Conservation (phyloP, 2,113 vertebrate genomes). For the Seriola rivoliana region DNA sequence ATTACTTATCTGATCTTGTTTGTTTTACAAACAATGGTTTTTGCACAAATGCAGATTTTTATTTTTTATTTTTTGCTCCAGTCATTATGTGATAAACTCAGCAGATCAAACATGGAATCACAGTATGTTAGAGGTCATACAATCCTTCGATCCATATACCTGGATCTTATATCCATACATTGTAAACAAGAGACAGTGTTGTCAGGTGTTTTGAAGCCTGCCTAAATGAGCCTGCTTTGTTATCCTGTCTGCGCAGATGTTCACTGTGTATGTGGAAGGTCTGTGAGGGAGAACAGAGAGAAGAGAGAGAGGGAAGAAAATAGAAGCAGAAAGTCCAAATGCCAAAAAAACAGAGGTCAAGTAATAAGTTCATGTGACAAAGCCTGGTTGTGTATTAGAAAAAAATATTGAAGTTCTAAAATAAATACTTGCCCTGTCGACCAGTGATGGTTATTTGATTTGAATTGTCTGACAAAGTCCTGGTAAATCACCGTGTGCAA, state of each 20-base stretch:
- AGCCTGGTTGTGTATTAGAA: not conserved
- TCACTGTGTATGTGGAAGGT: not conserved
- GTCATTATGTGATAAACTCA: too few species aligned
- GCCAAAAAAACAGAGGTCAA: constrained; percentile 8
- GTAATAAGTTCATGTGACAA: not conserved
- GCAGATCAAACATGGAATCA: too few species aligned
- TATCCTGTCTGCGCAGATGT: not conserved
- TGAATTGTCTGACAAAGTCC: not conserved
- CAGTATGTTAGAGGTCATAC: not conserved
- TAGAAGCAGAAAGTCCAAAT: not conserved
- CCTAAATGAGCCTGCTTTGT: not conserved
- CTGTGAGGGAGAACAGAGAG: not conserved
- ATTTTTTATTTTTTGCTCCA: too few species aligned
- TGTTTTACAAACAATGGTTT: too few species aligned
- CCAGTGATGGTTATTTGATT: not conserved
- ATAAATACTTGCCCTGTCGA: not conserved
- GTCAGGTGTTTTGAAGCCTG: too few species aligned
- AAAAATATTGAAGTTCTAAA: not conserved
- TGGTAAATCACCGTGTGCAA: constrained; percentile 31
- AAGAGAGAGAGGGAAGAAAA: not conserved
- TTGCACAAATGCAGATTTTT: too few species aligned
- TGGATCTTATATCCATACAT: not conserved
- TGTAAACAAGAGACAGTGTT: not conserved
- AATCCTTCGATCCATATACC: not conserved
- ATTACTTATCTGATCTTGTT: too few species aligned